phyloP scores from a whole-genome alignment of 1,140 invertebrate species.

The Dufourea novaeangliae region DNA sequence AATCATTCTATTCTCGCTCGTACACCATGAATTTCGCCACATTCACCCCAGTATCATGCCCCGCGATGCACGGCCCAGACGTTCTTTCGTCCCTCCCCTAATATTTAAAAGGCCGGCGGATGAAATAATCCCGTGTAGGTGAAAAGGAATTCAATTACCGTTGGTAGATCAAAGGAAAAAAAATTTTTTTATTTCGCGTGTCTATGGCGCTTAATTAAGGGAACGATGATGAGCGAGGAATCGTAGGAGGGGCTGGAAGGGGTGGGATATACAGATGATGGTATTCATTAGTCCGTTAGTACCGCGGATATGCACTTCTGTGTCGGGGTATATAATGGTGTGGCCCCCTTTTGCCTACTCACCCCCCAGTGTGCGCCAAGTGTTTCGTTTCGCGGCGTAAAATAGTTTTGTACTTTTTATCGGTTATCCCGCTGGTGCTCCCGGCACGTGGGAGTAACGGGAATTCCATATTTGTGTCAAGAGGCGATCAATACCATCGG shows the following conservation, averaged over 20 bases:
- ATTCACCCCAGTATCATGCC: not conserved
- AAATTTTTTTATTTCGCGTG: not conserved
- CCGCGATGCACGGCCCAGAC: not conserved
- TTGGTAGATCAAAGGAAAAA: constrained; percentile 9
- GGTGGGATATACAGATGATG: not conserved
- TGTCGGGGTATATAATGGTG: not conserved
- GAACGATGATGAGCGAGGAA: constrained; percentile 10
- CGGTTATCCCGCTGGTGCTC: not conserved
- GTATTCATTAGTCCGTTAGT: constrained; percentile 5
- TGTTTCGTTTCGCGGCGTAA: not conserved
- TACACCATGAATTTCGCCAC: not conserved
- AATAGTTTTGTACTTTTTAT: constrained; percentile 3
- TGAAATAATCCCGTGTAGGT: not conserved
- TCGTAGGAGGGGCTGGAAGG: not conserved
- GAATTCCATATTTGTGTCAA: constrained; percentile 19
- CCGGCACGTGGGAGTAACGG: not conserved
- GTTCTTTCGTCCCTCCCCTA: not conserved
- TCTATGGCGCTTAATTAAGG: constrained; percentile 18
- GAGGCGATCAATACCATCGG: constrained; percentile 7
- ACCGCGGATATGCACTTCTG: not conserved
- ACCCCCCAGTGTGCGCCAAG: too few species aligned
- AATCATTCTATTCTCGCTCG: not conserved
- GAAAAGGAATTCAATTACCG: constrained; percentile 18
- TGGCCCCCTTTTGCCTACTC: not conserved
- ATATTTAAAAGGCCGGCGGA: constrained; percentile 13